Evolutionary conservation across 2,888 invertebrate species (phyloP), one percentile per base, ranked within the genome.

Genomic region (Hyposoter didymator): DNA sequence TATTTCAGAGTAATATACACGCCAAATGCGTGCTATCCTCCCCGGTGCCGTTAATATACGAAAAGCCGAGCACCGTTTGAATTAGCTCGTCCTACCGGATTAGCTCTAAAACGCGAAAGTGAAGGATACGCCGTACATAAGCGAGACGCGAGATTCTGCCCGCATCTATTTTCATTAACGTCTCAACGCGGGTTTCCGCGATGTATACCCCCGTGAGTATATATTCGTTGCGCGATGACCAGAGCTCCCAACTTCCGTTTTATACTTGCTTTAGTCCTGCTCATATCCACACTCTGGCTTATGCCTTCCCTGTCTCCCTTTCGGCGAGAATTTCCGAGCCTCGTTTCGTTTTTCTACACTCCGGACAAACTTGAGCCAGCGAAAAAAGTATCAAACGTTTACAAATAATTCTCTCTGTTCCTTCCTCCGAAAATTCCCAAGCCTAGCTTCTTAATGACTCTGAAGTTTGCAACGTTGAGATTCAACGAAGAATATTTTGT

Each of bases 91-190:
- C 78, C 78, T 73, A 78, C 78, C 81, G 81, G 84, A 84, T 84
- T 84, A 84, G 84, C 84, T 81, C 74, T 55, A 75, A 78, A 85
- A 79, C 78, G 59, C 59, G 82, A 85, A 79, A 79, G 78, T 74
- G 64, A 79, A 45, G 62, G 64, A 69, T 76, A 62, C 69, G 64
- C 35, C 22, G 52, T 62, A 74, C 32, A 81, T 55, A 67, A 73
- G 69, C 59, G 19, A 52, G 59, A 67, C 73, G 32, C 45, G n/a
- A 32, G 55, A 19, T 47, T 55, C 49, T 80, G 78, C 84, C 81
- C 81, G 69, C 84, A 84, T 84, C 84, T 78, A 84, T 84, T 84
- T 84, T 84, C 84, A 84, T 84, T 84, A 84, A 81, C 78, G 78
- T 69, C 69, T 78, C 81, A 74, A 52, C 84, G 74, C 75, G 75